Percentiles rank a stretch among this genome's conserved stretches.
Evolutionary conservation across 1,140 invertebrate species (phyloP).

Genomic region (Drosophila santomea): DNA sequence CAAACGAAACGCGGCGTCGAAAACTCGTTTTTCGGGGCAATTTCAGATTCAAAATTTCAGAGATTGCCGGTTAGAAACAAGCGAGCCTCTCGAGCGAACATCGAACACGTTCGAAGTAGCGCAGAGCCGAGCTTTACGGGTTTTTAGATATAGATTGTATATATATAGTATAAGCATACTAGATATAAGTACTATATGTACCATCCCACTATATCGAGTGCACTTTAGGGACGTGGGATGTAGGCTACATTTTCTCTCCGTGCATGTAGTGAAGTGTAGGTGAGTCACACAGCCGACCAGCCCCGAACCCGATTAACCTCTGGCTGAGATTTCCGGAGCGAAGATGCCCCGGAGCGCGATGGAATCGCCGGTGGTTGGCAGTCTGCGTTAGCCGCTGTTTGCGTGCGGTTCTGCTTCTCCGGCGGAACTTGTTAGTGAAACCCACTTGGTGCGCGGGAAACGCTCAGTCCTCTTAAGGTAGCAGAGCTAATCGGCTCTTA

Average conservation of each 20-base stretch:
- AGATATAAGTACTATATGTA: too few relatives aligned
- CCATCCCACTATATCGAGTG: too few relatives aligned
- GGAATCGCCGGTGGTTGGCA: constrained; percentile 41
- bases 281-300: constrained; percentile 27
- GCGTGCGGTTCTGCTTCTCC: constrained; percentile 60
- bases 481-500: constrained; percentile 36
- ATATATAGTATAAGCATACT: too few relatives aligned
- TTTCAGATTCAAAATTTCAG: constrained; percentile 63
- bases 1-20: too few relatives aligned
- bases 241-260: background rate
- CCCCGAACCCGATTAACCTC: constrained; percentile 19
- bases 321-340: constrained; percentile 64
- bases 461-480: constrained; percentile 44
- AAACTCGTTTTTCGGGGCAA: constrained; percentile 68
- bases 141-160: background rate
- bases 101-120: constrained; percentile 65
- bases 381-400: constrained; percentile 62
- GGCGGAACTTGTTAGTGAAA: constrained; percentile 13
- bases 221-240: too few relatives aligned
- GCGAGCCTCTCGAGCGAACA: constrained; percentile 63
- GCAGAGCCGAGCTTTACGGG: constrained; percentile 35
- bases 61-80: constrained; percentile 65
- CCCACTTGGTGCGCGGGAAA: constrained; percentile 22
- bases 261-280: constrained; percentile 24
- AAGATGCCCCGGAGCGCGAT: constrained; percentile 63